Conservation (phyloP, 2,113 vertebrate species). For the Eubucco bourcierii region DNA sequence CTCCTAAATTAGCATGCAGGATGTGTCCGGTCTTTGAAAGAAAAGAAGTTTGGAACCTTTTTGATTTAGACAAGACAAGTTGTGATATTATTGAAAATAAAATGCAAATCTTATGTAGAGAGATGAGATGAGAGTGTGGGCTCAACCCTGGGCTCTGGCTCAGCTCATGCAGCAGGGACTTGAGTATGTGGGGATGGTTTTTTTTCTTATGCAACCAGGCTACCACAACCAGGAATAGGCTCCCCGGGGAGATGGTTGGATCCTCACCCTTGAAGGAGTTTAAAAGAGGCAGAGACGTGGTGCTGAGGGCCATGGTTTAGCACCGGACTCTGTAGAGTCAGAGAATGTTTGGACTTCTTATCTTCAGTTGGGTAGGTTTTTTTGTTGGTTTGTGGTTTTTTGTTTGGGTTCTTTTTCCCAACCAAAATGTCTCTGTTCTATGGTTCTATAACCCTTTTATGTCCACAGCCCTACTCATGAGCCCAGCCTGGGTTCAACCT, state of each 20-base stretch:
- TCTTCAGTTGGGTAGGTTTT: too few species aligned
- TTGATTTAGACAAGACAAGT: not conserved
- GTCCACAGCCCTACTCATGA: not conserved
- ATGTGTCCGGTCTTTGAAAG: constrained; percentile 8
- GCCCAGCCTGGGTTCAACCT: not conserved
- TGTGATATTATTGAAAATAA: not conserved
- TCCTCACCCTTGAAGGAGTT: too few species aligned
- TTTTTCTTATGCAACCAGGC: not conserved
- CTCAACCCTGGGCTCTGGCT: not conserved
- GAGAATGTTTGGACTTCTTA: too few species aligned
- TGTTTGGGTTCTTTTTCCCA: too few species aligned
- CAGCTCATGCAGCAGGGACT: rapidly evolving
- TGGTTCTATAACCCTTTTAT: too few species aligned
- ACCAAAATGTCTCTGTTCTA: too few species aligned
- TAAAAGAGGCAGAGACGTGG: too few species aligned
- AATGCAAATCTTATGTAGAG: not conserved
- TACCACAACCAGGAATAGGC: too few species aligned
- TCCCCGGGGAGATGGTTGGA: too few species aligned
- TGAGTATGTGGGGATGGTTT: rapidly evolving
- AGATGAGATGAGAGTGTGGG: not conserved
- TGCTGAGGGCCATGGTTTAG: too few species aligned
- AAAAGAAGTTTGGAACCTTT: constrained; percentile 34
- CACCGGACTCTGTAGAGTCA: too few species aligned
- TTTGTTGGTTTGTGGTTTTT: too few species aligned
- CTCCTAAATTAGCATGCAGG: constrained; percentile 52